phyloP scores from a whole-genome alignment of 2,797 vertebrate genomes.

The Platalea minor region DNA sequence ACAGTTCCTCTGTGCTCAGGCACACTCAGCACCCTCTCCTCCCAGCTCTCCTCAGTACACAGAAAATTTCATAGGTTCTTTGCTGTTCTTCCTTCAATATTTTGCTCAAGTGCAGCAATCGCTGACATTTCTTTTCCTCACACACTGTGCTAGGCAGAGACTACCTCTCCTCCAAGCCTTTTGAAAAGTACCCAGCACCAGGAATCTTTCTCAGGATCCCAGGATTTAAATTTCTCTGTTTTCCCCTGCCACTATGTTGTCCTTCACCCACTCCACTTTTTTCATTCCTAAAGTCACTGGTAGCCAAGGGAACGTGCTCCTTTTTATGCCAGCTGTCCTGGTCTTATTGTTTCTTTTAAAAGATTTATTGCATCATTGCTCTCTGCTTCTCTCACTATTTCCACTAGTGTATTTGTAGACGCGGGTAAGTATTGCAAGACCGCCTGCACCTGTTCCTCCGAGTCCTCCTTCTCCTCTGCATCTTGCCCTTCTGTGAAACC shows the following conservation, averaged over 20 bases:
- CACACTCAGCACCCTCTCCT: neutral
- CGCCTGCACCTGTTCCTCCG: constrained; percentile 47
- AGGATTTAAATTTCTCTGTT: neutral
- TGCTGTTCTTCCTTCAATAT: neutral
- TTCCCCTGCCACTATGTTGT: neutral
- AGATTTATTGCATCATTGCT: constrained; percentile 61
- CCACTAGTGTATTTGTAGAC: constrained; percentile 56
- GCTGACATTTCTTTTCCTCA: neutral
- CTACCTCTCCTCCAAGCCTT: neutral
- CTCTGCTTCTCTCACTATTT: constrained; percentile 56
- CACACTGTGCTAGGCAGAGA: neutral
- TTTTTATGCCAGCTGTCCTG: constrained; percentile 54
- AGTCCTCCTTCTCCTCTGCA: constrained; percentile 38
- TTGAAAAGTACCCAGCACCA: neutral
- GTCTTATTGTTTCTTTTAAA: constrained; percentile 67
- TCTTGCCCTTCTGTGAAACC: constrained; percentile 45
- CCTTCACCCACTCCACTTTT: neutral
- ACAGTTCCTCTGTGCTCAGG: neutral
- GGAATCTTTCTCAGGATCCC: neutral
- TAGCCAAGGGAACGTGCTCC: constrained; percentile 49
- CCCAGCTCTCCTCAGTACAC: neutral
- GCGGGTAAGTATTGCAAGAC: constrained; percentile 8
- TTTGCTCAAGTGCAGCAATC: neutral
- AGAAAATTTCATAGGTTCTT: neutral
- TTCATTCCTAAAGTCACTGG: constrained; percentile 22